Percentiles rank a stretch among this genome's conserved stretches.
These are phyloP conservation scores for Athetis lepigone DNA, from an alignment of 2,888 invertebrate genomes.

Conservation along the genomic window DNA sequence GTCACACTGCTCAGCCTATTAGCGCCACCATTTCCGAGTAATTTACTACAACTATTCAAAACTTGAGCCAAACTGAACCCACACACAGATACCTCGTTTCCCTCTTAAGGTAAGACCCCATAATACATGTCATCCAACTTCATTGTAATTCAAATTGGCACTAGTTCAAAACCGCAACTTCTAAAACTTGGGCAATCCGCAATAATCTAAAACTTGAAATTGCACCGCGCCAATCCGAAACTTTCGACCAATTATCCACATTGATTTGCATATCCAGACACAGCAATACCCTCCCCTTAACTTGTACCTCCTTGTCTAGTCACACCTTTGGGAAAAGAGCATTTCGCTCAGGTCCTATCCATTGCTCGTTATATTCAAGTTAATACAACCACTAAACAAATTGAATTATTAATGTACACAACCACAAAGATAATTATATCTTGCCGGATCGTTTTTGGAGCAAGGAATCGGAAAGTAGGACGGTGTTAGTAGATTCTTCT, in stretches of 20 bases:
- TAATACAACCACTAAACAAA: slow-evolving; percentile 74
- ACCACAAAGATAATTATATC: slow-evolving; percentile 70
- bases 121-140: slow-evolving; percentile 53
- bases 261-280: slow-evolving; percentile 66
- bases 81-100: background rate
- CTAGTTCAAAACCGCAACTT: slow-evolving; percentile 59
- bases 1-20: no score
- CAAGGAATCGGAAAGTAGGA: slow-evolving; percentile 58
- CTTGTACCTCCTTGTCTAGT: slow-evolving; percentile 38
- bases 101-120: slow-evolving; percentile 19
- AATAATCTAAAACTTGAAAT: slow-evolving; percentile 68
- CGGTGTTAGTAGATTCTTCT: slow-evolving; percentile 57
- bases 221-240: slow-evolving; percentile 61
- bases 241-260: slow-evolving; percentile 64
- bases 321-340: slow-evolving; percentile 58
- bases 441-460: slow-evolving; percentile 63
- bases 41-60: slow-evolving; percentile 4
- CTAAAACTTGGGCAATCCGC: slow-evolving; percentile 63
- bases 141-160: slow-evolving; percentile 64
- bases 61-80: slow-evolving; percentile 1
- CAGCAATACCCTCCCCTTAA: slow-evolving; percentile 46
- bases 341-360: slow-evolving; percentile 55
- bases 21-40: no score
- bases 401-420: slow-evolving; percentile 78
- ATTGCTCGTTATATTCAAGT: slow-evolving; percentile 75